Conservation (phyloP, 35 echinoderm and acorn worm species). For the Heliocidaris tuberculata region DNA sequence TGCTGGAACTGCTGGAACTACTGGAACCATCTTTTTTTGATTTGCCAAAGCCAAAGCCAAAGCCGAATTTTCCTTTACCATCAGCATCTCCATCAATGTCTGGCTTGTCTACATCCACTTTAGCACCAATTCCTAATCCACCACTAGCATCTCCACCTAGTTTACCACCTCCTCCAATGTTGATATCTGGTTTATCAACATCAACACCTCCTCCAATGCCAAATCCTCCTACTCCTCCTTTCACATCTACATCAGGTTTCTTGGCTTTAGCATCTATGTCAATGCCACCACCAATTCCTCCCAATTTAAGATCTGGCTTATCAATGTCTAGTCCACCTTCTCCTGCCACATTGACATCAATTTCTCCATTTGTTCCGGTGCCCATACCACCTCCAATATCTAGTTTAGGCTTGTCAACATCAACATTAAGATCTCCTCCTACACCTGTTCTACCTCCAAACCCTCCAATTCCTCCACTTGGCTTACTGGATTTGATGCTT, state of each 20-base stretch:
- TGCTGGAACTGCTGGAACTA: constrained; percentile 44
- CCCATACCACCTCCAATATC: constrained; percentile 51
- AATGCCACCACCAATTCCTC: constrained; percentile 40
- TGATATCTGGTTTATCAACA: constrained; percentile 28
- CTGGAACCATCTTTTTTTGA: constrained; percentile 50
- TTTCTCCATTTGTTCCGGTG: constrained; percentile 47
- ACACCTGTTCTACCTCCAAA: constrained; percentile 50
- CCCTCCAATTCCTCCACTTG: not conserved
- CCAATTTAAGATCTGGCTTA: not conserved
- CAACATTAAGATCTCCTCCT: constrained; percentile 52
- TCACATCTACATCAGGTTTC: constrained; percentile 51
- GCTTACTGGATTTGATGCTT: constrained; percentile 37
- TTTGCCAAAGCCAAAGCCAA: constrained; percentile 75
- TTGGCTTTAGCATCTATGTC: not conserved
- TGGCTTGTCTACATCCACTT: constrained; percentile 43
- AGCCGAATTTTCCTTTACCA: constrained; percentile 61
- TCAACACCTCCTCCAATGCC: constrained; percentile 37
- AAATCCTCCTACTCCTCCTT: constrained; percentile 37
- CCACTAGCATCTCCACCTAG: constrained; percentile 42
- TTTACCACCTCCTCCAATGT: constrained; percentile 17
- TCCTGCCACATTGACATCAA: constrained; percentile 43
- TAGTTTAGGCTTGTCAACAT: constrained; percentile 53
- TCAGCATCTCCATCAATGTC: constrained; percentile 34
- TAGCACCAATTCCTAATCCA: not conserved
- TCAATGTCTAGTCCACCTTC: constrained; percentile 16